These are phyloP conservation scores for Gephyroberyx darwinii DNA, from an alignment of 2,797 vertebrate species.

Conservation along the genomic window DNA sequence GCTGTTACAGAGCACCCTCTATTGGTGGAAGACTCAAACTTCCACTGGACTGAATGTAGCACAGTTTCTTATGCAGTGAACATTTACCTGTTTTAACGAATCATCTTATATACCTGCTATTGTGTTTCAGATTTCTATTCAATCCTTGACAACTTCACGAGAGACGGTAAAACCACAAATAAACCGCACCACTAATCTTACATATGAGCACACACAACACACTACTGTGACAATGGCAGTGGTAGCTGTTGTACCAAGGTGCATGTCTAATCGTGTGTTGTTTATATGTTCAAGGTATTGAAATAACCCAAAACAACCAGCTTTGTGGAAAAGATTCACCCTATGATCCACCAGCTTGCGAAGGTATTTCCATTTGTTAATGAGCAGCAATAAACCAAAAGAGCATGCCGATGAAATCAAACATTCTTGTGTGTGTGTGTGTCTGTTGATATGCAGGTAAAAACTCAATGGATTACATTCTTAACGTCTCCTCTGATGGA, in stretches of 20 bases:
- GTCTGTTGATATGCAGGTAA: background rate
- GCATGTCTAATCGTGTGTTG: background rate
- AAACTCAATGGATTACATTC: accelerated
- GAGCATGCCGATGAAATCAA: background rate
- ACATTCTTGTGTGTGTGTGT: background rate
- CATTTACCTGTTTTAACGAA: background rate
- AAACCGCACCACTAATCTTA: background rate
- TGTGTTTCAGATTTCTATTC: constrained; percentile 6
- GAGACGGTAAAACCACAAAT: background rate
- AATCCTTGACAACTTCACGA: background rate
- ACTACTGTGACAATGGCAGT: background rate
- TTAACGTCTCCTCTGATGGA: accelerated
- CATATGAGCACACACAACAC: background rate
- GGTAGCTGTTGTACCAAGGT: background rate
- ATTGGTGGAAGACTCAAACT: constrained; percentile 24
- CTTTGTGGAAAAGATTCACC: accelerated
- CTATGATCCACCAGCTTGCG: accelerated
- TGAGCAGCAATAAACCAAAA: background rate
- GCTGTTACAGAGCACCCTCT: constrained; percentile 49
- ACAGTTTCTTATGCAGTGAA: background rate
- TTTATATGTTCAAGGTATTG: background rate
- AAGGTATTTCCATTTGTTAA: constrained; percentile 20
- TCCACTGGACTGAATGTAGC: background rate
- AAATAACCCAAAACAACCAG: background rate
- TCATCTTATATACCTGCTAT: background rate